A percentile compares a stretch with the other conserved stretches of the same genome.
Evolutionary conservation across 2,113 vertebrate species (phyloP).

Genomic region (Aspiorhynchus laticeps): DNA sequence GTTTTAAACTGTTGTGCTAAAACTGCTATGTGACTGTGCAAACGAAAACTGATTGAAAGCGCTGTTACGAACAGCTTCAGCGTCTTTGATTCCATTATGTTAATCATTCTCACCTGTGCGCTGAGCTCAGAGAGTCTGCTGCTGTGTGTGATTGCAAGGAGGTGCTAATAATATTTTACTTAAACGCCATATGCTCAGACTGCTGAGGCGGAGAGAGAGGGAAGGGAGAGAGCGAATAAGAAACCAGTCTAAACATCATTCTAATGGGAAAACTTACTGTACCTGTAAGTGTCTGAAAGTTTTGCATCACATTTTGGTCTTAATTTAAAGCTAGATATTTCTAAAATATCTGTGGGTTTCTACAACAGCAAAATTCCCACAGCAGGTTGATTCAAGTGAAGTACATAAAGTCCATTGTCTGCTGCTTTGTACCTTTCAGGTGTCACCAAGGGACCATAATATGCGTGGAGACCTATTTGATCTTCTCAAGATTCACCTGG

Average conservation of each 20-base stretch:
- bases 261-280: conserved; percentile 7
- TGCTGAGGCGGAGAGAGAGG: conserved; percentile 60
- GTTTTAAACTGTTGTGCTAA: not conserved
- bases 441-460: not conserved
- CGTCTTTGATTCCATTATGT: conserved; percentile 64
- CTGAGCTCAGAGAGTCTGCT: not conserved
- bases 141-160: conserved; percentile 49
- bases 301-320: conserved; percentile 8
- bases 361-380: not conserved
- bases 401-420: not conserved
- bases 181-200: conserved; percentile 75
- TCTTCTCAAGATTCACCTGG: not conserved
- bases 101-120: conserved; percentile 63
- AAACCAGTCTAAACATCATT: not conserved
- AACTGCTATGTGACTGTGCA: not conserved
- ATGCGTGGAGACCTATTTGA: not conserved
- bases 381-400: not conserved
- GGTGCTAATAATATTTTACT: conserved; percentile 78
- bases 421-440: not conserved
- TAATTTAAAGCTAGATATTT: not conserved
- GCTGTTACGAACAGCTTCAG: conserved; percentile 19
- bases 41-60: not conserved
- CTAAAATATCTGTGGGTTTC: not conserved
- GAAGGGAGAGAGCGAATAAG: conserved; percentile 54
- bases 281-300: not conserved